Base-by-base conservation (phyloP, 2,888 invertebrate genomes). In the Ennomos erosarius region DNA sequence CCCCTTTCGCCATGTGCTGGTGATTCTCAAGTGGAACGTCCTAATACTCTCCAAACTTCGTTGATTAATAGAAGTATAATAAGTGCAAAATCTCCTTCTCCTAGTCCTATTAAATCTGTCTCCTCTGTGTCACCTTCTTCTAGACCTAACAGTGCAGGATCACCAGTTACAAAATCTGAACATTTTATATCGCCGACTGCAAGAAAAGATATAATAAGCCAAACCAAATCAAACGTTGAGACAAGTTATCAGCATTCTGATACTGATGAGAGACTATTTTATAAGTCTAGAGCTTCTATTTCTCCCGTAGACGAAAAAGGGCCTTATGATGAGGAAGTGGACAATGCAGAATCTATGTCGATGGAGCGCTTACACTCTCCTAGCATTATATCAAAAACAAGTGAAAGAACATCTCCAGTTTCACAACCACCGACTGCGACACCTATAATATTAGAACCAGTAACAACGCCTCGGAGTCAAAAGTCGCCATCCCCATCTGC, bases 1-100 rank as follows among this genome's bases (percentile, higher is more conserved):
- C 93, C 93, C 9, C 82, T 93, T 58, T 92, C 92, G 10, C 92
- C 92, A 6, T 94, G 95, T 69, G 94, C 94, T 47, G 94, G 94
- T 51, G 95, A 95, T 74, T 91, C 92, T 59, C 81, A 85, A 71
- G 68, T 78, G 62, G 82, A 93, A 78, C 81, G 93, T 70, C 84
- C 92, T 59, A 82, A 81, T 58, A 89, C 86, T 53, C 84, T 92
- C 65, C 91, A 91, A 56, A 78, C 87, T 68, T 78, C 83, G 57
- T 81, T 91, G 79, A 78, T 84, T 62, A 86, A 74, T 78, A 80
- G 88, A 75, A 79, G 81, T 78, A 73, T 80, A 73, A 74, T 87
- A 70, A 78, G 75, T 74, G 78, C 82, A 62, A 90, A 88, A 79
- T 85, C 90, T 64, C 83, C 89, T 80, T 85, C 90, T 65, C 83